These are phyloP conservation scores for Amyelois transitella DNA, from an alignment of 1,140 invertebrate genomes.

Conservation along the genomic window DNA sequence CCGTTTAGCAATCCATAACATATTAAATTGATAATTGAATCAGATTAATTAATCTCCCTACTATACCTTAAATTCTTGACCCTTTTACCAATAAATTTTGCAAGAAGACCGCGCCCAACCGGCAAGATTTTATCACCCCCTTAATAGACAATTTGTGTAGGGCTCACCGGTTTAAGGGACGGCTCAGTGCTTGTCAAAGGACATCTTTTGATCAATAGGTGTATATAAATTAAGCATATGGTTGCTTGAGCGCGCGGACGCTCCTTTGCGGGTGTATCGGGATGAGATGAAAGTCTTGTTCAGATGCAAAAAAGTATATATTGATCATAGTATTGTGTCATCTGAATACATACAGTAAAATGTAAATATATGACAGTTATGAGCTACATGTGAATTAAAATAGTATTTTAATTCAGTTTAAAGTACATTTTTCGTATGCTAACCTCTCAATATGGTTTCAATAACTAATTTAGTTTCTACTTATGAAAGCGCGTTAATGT, in stretches of 20 bases:
- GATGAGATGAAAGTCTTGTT: constrained; percentile 5
- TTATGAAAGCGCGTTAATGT: no score
- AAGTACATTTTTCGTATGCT: no score
- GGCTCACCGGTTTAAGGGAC: constrained; percentile 44
- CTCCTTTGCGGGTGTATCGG: constrained; percentile 18
- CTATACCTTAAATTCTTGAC: neutral
- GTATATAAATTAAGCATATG: constrained; percentile 72
- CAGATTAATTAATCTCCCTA: neutral
- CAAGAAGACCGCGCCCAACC: neutral
- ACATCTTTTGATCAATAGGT: constrained; percentile 73
- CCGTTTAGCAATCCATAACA: neutral
- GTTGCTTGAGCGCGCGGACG: constrained; percentile 55
- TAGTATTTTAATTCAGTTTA: no score
- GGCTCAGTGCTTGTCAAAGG: constrained; percentile 64
- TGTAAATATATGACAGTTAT: neutral
- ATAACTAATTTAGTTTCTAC: no score
- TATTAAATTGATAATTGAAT: neutral
- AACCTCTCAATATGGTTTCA: no score
- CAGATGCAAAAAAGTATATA: neutral
- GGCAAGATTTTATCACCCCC: constrained; percentile 59
- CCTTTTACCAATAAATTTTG: neutral
- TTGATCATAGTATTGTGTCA: neutral
- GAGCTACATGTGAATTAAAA: neutral
- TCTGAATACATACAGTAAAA: neutral
- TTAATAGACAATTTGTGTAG: constrained; percentile 54